phyloP scores from a whole-genome alignment of 2,113 vertebrate genomes.

The Eptesicus fuscus region DNA sequence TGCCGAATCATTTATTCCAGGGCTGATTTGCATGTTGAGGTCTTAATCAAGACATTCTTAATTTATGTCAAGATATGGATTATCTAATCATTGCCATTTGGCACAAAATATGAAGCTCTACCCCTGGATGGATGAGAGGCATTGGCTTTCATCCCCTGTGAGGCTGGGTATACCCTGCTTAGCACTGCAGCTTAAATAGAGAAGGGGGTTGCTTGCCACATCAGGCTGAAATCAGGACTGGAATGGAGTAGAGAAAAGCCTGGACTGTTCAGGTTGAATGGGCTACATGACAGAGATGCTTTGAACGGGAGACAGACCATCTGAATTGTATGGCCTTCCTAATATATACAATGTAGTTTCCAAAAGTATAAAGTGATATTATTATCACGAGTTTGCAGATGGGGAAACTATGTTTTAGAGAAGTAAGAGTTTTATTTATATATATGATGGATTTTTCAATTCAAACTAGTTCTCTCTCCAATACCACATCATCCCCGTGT shows the following conservation, averaged over 20 bases:
- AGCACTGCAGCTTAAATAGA: not conserved
- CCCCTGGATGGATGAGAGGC: not conserved
- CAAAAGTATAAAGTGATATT: not conserved
- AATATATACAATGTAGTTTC: not conserved
- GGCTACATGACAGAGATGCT: not conserved
- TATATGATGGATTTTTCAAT: not conserved
- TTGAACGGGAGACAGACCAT: not conserved
- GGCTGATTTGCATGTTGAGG: not conserved
- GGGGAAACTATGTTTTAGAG: not conserved
- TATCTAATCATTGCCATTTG: not conserved
- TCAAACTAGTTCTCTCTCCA: not conserved
- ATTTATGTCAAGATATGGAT: not conserved
- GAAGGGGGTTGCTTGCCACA: not conserved
- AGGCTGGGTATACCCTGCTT: not conserved
- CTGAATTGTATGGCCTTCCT: not conserved
- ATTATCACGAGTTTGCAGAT: not conserved
- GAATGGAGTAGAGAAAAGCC: not conserved
- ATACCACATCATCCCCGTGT: not conserved
- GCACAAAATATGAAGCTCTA: slow-evolving; percentile 14
- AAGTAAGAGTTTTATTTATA: not conserved
- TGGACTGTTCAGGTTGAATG: not conserved
- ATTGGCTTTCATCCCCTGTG: not conserved
- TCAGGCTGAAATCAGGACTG: not conserved
- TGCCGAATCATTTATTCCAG: not conserved
- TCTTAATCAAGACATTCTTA: not conserved